Conservation (phyloP, 2,113 vertebrate genomes). For the Albula goreensis region DNA sequence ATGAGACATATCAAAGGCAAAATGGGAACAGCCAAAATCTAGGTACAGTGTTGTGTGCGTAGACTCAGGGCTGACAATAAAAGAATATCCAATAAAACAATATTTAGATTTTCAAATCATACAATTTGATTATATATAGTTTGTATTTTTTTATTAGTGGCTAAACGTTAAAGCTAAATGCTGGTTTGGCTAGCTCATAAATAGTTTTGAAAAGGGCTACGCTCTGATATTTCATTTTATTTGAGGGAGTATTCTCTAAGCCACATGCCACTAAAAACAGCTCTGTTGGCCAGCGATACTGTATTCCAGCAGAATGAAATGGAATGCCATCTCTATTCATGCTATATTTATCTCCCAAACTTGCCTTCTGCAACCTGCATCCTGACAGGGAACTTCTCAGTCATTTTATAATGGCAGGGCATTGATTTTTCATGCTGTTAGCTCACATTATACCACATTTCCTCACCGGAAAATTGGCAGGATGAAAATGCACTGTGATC, state of each 20-base stretch:
- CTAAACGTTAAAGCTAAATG: not conserved
- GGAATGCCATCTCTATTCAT: not conserved
- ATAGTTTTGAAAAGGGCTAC: not conserved
- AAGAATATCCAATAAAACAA: not conserved
- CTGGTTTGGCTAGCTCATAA: not conserved
- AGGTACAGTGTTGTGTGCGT: not conserved
- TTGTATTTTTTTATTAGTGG: not conserved
- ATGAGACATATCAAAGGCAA: not conserved
- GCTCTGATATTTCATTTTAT: not conserved
- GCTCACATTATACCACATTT: conserved; percentile 30
- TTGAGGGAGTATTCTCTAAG: conserved; percentile 1
- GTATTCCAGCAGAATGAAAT: not conserved
- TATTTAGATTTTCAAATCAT: not conserved
- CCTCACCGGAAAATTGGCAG: conserved; percentile 26
- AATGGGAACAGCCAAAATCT: not conserved
- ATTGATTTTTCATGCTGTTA: conserved; percentile 36
- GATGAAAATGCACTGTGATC: conserved; percentile 13
- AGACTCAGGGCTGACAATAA: not conserved
- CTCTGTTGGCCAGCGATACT: not conserved
- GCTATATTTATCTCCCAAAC: not conserved
- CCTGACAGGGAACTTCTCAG: not conserved
- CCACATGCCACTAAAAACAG: not conserved
- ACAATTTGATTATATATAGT: not conserved
- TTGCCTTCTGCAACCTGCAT: conserved; percentile 5
- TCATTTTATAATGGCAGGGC: not conserved